Percentiles rank a stretch among this genome's conserved stretches.
phyloP scores from a whole-genome alignment of 2,888 invertebrate species.

The Cremastinae sp. region DNA sequence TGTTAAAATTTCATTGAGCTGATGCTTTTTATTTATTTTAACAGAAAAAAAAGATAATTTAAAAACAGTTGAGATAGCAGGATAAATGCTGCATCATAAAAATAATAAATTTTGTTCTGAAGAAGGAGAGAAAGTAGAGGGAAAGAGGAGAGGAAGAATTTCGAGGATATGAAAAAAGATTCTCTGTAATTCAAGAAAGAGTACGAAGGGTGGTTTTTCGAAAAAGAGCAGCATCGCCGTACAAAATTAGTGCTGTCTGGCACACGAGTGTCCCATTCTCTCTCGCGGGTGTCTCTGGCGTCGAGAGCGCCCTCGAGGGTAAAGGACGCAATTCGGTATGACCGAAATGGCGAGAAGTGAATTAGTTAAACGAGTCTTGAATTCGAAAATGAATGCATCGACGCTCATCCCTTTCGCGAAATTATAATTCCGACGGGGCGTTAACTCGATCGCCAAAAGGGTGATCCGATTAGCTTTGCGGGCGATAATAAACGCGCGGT shows the following conservation, averaged over 20 bases:
- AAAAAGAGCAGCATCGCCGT: neutral
- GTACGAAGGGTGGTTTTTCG: conserved; percentile 1
- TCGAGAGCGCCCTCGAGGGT: conserved; percentile 3
- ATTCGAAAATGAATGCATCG: conserved; percentile 11
- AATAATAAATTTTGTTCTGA: no score
- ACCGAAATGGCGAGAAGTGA: conserved; percentile 32
- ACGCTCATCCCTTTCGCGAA: neutral
- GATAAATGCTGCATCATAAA: conserved; percentile 46
- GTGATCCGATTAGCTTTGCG: conserved; percentile 24
- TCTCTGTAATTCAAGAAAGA: no score
- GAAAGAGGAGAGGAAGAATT: no score
- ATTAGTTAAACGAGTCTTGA: conserved; percentile 37
- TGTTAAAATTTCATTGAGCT: no score
- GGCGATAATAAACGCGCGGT: neutral
- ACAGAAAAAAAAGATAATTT: neutral
- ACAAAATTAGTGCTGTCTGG: neutral
- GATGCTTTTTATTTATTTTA: conserved; percentile 36
- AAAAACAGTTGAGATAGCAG: no score
- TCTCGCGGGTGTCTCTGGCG: neutral
- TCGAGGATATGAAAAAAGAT: no score
- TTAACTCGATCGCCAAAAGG: conserved; percentile 32
- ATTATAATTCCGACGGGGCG: conserved; percentile 18
- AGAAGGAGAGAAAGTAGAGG: no score
- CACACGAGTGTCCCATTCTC: neutral
- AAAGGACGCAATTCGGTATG: conserved; percentile 7